Conservation (phyloP, 2,888 invertebrate genomes). For the Alloscopus bannaensis region DNA sequence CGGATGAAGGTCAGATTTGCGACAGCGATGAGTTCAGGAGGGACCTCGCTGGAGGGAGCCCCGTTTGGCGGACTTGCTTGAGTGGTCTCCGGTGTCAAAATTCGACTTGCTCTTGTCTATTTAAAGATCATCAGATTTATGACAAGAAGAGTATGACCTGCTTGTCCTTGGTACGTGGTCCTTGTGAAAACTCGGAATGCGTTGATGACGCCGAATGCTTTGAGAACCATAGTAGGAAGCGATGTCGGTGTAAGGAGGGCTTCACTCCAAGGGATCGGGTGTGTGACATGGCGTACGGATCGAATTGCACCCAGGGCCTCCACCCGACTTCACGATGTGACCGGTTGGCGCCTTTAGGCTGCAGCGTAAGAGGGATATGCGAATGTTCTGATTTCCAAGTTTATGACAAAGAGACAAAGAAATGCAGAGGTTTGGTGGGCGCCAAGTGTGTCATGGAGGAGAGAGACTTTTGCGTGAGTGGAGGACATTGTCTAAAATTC, state of each 20-base stretch:
- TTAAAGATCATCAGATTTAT: conserved; percentile 11
- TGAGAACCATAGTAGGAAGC: too few relatives aligned
- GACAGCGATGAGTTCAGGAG: neutral
- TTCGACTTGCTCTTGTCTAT: neutral
- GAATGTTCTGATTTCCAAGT: neutral
- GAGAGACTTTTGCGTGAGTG: conserved; percentile 6
- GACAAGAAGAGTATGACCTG: neutral
- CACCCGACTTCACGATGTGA: neutral
- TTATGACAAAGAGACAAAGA: neutral
- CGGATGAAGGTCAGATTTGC: neutral
- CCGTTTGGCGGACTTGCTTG: too few relatives aligned
- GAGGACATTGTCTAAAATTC: neutral
- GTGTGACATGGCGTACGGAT: conserved; percentile 18
- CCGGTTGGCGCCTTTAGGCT: neutral
- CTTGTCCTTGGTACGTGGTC: neutral
- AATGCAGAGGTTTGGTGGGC: conserved; percentile 17
- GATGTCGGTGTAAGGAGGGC: neutral
- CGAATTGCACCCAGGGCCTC: neutral
- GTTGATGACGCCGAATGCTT: neutral
- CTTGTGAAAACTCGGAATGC: conserved; percentile 6
- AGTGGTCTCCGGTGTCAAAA: conserved; percentile 21
- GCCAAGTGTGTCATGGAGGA: neutral
- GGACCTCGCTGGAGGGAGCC: too few relatives aligned
- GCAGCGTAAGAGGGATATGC: neutral
- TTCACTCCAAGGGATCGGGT: neutral